Conservation (phyloP, 2,888 invertebrate genomes). For the Tetragnatha montana region DNA sequence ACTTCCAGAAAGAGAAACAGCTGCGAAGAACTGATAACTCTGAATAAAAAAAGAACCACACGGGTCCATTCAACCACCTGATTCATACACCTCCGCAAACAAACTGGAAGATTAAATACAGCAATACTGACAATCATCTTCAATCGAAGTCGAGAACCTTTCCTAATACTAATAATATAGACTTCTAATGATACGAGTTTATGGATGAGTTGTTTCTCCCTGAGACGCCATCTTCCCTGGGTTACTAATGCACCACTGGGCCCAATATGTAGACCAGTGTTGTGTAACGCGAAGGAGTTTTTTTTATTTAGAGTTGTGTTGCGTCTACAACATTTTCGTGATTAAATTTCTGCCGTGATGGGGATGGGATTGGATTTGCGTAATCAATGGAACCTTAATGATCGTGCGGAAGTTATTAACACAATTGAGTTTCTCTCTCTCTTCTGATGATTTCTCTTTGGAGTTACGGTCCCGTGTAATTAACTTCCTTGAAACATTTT, state of each 20-base stretch:
- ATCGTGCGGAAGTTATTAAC: too few species aligned
- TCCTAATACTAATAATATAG: background rate
- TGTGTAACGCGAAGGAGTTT: background rate
- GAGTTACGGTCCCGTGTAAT: too few species aligned
- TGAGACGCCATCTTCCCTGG: background rate
- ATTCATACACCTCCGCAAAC: background rate
- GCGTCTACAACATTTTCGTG: background rate
- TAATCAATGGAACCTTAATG: too few species aligned
- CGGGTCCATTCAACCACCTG: background rate
- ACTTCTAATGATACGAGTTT: background rate
- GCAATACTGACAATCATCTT: background rate
- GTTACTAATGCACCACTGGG: background rate
- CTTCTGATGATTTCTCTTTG: too few species aligned
- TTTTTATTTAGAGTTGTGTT: background rate
- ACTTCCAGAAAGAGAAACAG: background rate
- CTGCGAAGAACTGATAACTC: background rate
- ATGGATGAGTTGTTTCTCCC: background rate
- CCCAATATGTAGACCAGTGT: background rate
- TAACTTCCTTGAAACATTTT: too few species aligned
- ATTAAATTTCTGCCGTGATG: background rate
- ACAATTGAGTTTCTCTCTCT: too few species aligned
- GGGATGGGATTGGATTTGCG: too few species aligned
- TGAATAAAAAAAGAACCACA: background rate
- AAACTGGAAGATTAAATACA: background rate
- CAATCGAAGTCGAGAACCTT: background rate